Evolutionary conservation across 1,140 invertebrate species (phyloP), one percentile per base, ranked within the genome.

Genomic region (Papilio dardanus): DNA sequence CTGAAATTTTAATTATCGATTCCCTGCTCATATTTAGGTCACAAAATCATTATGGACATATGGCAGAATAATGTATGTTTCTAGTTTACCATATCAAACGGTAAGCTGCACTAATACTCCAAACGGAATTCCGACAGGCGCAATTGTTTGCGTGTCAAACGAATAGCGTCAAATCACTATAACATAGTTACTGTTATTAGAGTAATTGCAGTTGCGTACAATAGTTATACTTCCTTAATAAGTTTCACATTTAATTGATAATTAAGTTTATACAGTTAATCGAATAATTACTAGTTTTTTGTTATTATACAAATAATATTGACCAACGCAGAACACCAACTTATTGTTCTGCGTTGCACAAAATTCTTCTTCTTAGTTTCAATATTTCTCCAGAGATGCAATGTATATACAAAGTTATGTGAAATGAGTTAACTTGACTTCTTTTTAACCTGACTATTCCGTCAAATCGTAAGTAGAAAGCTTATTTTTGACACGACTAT

Each of bases 101-200:
- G 21, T 62, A 62, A 62, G 54, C 24, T 62, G 12, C 7, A 24
- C 50, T 54, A 54, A 54, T 28, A 62, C 21, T 28, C 54, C 10
- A 28, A 62, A 62, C 54, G 54, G 54, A 62, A 62, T 62, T 62
- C 54, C 54, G 54, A 62, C 54, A 28, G 24, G 24, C 24, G 54
- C 24, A 62, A 30, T 62, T 62, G 54, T 62, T 62, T 14, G 54
- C 54, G 54, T 62, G 54, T 62, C 24, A 62, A 62, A 62, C 54
- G 54, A 62, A 62, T 62, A 62, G 54, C 54, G 54, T 62, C 54
- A 28, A 62, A 62, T 62, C 24, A 62, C 21, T 58, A 1, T 19
- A 58, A 58, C 54, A 62, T 62, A 24, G 28, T 62, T 62, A 62
- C 54, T 62, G 54, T 62, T 62, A 62, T 62, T 62, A 62, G 54